Evolutionary conservation across 2,113 vertebrate species (phyloP), one percentile per base, ranked within the genome.

Genomic region (Eptesicus fuscus): DNA sequence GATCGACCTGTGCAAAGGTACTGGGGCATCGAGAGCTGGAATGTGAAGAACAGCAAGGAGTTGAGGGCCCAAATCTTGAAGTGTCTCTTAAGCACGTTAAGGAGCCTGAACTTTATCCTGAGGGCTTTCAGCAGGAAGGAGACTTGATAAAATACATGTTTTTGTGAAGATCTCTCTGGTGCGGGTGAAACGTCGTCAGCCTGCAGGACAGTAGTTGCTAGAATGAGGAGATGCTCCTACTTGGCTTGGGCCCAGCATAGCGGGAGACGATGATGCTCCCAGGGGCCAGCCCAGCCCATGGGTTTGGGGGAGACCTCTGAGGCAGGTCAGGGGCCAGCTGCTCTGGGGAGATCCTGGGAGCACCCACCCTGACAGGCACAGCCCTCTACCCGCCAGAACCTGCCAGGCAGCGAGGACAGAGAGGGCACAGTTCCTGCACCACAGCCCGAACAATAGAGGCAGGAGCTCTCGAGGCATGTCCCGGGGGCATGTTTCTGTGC

Each of bases 401-500:
- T 44, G 35, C 78, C 1, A 20, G 51, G 5, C 84, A 16, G 1
- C 0, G 16, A 59, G 47, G 14, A 16, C 28, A 4, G 40, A 0
- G 4, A 9, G 11, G 44, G n/a, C 42, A 1, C 35, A 14, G 23
- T 61, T 69, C 28, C 30, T 1, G 0, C 2, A 14, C 47, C 30
- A 16, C 0, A n/a, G n/a, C 4, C 0, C 76, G 5, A 40, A 37
- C 40, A 32, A 32, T 6, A 40, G 83, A 40, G 1, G 0, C 1
- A 1, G 65, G 32, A 4, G 49, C 71, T 14, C 61, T 37, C 95
- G 85, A 95, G 85, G 65, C 85, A 83, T 35, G 92, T 94, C 96
- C 83, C 77, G 87, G 93, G 85, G 63, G 69, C 76, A 51, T 42
- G 93, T 85, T 96, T 95, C 90, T 95, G 85, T 3, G 1, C 44